Conservation (phyloP, 2,113 vertebrate species). For the Prochilodus magdalenae region DNA sequence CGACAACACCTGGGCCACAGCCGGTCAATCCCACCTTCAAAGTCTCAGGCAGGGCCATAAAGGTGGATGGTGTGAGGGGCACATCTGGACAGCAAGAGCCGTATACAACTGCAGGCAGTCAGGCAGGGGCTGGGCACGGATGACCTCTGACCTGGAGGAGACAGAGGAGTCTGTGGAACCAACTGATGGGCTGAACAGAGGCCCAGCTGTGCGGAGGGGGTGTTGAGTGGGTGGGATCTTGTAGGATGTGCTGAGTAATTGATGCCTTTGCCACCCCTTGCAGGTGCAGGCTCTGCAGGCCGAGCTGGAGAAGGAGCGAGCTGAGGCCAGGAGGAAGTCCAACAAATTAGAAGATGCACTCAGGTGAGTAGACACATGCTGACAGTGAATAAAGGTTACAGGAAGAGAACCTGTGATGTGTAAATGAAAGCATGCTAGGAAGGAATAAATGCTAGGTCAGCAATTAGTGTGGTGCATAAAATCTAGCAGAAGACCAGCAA, state of each 20-base stretch:
- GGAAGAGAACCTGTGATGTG: not conserved
- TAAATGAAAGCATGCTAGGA: no score
- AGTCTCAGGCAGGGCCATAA: conserved; percentile 32
- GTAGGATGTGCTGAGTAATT: conserved; percentile 20
- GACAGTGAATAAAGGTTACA: not conserved
- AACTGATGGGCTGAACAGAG: conserved; percentile 1
- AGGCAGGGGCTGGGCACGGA: conserved; percentile 49
- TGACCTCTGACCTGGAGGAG: conserved; percentile 50
- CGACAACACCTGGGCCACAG: conserved; percentile 71
- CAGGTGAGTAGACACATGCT: conserved; percentile 64
- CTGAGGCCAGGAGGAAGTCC: conserved; percentile 70
- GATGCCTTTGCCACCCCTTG: conserved; percentile 11
- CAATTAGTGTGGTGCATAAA: no score
- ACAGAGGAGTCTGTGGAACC: not conserved
- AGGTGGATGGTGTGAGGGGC: conserved; percentile 26
- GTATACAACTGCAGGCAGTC: conserved; percentile 69
- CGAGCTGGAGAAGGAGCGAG: conserved; percentile 72
- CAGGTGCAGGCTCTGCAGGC: conserved; percentile 71
- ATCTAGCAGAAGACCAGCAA: no score
- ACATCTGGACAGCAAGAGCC: conserved; percentile 56
- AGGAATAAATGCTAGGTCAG: no score
- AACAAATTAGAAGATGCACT: conserved; percentile 72
- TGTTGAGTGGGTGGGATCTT: not conserved
- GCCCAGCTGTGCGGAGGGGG: not conserved
- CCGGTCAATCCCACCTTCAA: conserved; percentile 59